A percentile compares a stretch with the other conserved stretches of the same genome.
These are phyloP conservation scores for Nymphicus hollandicus DNA, from an alignment of 2,113 vertebrate genomes.

Conservation along the genomic window DNA sequence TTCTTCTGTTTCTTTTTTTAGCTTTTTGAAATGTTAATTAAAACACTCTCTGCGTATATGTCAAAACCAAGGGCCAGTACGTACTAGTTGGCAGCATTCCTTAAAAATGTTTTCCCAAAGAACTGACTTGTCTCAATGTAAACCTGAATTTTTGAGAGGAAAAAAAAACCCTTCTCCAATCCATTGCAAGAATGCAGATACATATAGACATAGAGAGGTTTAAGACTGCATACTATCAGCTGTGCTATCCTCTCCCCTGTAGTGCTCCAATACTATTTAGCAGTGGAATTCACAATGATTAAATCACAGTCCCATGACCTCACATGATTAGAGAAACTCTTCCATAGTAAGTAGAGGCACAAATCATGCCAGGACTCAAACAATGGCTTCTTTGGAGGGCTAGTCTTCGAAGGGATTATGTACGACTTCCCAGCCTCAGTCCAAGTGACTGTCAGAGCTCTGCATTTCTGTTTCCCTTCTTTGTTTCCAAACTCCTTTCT, in stretches of 20 bases:
- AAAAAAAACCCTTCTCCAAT: neutral
- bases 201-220: neutral
- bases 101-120: neutral
- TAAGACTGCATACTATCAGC: neutral
- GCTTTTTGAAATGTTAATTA: slow-evolving; percentile 21
- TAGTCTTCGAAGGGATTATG: neutral
- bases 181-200: neutral
- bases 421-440: slow-evolving; percentile 47
- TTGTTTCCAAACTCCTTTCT: slow-evolving; percentile 30
- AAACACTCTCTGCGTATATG: neutral
- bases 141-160: neutral
- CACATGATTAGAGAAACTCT: neutral
- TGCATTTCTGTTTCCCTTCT: slow-evolving; percentile 47
- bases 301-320: neutral
- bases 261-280: neutral
- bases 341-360: neutral
- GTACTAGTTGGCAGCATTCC: slow-evolving; percentile 62
- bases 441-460: slow-evolving; percentile 30
- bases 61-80: slow-evolving; percentile 38
- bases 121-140: neutral
- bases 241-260: neutral
- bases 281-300: neutral
- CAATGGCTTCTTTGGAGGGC: slow-evolving; percentile 32
- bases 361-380: neutral
- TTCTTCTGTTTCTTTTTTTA: neutral